Percentiles rank a stretch among this genome's conserved stretches.
Evolutionary conservation across 92 coral and sea anemone genomes (phyloP).

Genomic region (Zoanthus solanderi): DNA sequence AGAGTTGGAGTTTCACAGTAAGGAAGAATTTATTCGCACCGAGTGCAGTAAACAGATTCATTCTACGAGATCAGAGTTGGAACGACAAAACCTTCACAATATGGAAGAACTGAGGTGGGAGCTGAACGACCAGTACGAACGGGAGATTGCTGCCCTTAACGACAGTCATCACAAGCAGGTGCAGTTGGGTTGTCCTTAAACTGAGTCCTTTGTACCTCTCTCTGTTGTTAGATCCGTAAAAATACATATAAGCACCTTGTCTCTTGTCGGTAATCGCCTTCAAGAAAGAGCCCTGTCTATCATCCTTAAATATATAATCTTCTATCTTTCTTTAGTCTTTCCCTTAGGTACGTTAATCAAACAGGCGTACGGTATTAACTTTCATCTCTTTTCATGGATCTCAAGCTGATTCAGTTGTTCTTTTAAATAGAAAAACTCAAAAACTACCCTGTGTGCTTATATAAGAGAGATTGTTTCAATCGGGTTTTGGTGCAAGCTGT

Average conservation of each 20-base stretch:
- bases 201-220: neutral
- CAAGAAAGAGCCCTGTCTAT: neutral
- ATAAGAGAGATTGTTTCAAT: neutral
- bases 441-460: neutral
- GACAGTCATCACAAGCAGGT: conserved; percentile 93
- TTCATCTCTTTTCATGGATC: too few relatives aligned
- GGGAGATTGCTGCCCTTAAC: conserved; percentile 75
- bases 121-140: conserved; percentile 84
- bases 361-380: too few relatives aligned
- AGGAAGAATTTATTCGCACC: conserved; percentile 71
- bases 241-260: neutral
- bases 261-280: neutral
- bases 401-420: neutral
- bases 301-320: too few relatives aligned
- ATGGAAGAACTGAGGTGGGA: conserved; percentile 88
- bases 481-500: neutral
- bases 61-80: conserved; percentile 73
- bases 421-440: neutral
- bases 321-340: too few relatives aligned
- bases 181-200: conserved; percentile 74
- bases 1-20: conserved; percentile 73
- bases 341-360: too few relatives aligned
- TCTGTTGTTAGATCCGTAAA: neutral
- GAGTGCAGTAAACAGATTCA: conserved; percentile 65
- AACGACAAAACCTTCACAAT: conserved; percentile 74